These are phyloP conservation scores for Xiphorhynchus erythropygius DNA, from an alignment of 2,797 vertebrate species.

Conservation along the genomic window DNA sequence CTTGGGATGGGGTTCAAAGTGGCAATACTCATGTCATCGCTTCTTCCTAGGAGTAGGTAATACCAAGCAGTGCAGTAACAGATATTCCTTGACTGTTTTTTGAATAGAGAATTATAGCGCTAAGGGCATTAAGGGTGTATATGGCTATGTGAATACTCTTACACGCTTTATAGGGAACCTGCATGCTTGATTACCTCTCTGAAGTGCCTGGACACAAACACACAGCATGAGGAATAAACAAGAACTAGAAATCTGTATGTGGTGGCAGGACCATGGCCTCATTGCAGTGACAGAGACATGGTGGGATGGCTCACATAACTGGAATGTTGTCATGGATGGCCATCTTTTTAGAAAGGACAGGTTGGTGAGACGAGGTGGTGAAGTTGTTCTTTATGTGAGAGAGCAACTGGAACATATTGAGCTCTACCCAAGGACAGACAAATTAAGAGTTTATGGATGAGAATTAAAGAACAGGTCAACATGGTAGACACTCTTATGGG, in stretches of 20 bases:
- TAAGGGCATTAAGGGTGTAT: not conserved
- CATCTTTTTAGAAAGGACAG: not conserved
- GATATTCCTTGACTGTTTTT: not conserved
- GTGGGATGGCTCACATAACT: not conserved
- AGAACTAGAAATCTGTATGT: not conserved
- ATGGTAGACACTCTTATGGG: not conserved
- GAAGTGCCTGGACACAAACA: not conserved
- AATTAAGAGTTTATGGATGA: not conserved
- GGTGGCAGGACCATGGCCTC: not conserved
- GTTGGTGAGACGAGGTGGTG: not conserved
- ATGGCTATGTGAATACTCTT: not conserved
- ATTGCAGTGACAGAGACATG: not conserved
- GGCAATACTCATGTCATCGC: not conserved
- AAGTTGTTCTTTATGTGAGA: not conserved
- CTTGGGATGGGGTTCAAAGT: not conserved
- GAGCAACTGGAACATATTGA: not conserved
- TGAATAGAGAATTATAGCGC: not conserved
- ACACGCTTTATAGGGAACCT: not conserved
- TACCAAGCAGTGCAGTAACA: not conserved
- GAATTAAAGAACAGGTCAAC: not conserved
- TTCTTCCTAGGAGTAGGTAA: not conserved
- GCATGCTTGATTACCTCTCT: not conserved
- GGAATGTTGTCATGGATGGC: not conserved
- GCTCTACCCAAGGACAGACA: not conserved
- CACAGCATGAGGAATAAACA: not conserved